Base-by-base conservation (phyloP, 2,797 vertebrate species). In the Anguilla marmorata region DNA sequence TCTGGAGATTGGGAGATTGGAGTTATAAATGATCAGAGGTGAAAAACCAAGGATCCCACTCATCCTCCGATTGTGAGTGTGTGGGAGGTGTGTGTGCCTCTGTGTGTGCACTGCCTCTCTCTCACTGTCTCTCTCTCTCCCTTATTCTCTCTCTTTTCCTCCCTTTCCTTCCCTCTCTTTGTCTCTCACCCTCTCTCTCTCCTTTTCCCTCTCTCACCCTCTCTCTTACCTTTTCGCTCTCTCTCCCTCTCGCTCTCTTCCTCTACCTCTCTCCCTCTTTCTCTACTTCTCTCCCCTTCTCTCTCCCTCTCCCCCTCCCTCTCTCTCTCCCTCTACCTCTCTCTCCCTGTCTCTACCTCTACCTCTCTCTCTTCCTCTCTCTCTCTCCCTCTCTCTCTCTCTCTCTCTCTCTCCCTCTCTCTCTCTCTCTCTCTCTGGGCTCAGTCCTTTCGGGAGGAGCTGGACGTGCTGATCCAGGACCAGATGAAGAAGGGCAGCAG, bases 401-500 rank as follows among this genome's bases (percentile, higher is more conserved):
- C 58, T 60, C 58, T 24, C 58, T 2, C 58, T 3, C 58, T 5
- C 19, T 3, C 63, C 3, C 63, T 8, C 63, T 27, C 63, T 27
- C 63, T 16, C 72, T 16, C 30, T 0, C 72, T 37, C 58, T 63
- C 85, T 24, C 84, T n/a, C 66, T n/a, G 33, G 9, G 58, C 21
- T 85, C 24, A 99, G 98, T 99, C 98, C 76, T 99, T 99, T 93
- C 96, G 97, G 92, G 98, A 99, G 93, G 98, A 99, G 94, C 94
- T 99, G 95, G 98, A 99, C 93, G 96, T 96, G 91, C 95, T 99
- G 91, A 99, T 99, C 95, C 98, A 99, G 95, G 98, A 99, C 89
- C 98, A 99, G 96, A 97, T 97, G 97, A 99, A 98, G 95, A 99
- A 99, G 91, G 98, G 97, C 0, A 98, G 98, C 93, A 99, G 98